These are phyloP conservation scores for Oxyura jamaicensis DNA, from an alignment of 2,113 vertebrate genomes.

Conservation along the genomic window DNA sequence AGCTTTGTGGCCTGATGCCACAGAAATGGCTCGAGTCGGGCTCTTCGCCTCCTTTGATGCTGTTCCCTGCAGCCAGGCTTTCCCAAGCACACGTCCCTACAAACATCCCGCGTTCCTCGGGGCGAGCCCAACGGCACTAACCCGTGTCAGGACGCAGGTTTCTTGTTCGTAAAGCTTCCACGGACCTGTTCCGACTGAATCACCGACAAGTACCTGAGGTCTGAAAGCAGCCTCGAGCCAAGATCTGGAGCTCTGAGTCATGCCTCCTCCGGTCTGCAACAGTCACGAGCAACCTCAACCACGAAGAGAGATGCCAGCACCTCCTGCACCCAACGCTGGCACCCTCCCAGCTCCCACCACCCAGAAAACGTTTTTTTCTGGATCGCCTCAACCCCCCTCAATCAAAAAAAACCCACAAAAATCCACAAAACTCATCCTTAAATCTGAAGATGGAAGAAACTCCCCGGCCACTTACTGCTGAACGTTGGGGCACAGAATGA, in stretches of 20 bases:
- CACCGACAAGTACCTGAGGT: background rate
- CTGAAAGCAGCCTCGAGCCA: background rate
- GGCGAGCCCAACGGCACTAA: fast-evolving
- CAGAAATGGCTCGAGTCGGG: background rate
- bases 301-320: too few relatives aligned
- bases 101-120: fast-evolving
- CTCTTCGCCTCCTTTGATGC: fast-evolving
- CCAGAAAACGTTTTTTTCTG: fast-evolving
- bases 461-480: background rate
- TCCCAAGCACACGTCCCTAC: fast-evolving
- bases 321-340: background rate
- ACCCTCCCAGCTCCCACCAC: background rate
- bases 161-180: background rate
- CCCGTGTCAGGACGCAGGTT: fast-evolving
- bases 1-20: background rate
- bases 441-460: background rate
- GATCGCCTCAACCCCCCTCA: too few relatives aligned
- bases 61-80: background rate
- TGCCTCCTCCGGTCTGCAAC: background rate
- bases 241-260: background rate
- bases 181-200: background rate
- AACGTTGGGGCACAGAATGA: background rate
- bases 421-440: background rate
- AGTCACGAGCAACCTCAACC: background rate
- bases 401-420: background rate